Conservation (phyloP, 2,113 vertebrate species). For the Pelvicachromis taeniatus region DNA sequence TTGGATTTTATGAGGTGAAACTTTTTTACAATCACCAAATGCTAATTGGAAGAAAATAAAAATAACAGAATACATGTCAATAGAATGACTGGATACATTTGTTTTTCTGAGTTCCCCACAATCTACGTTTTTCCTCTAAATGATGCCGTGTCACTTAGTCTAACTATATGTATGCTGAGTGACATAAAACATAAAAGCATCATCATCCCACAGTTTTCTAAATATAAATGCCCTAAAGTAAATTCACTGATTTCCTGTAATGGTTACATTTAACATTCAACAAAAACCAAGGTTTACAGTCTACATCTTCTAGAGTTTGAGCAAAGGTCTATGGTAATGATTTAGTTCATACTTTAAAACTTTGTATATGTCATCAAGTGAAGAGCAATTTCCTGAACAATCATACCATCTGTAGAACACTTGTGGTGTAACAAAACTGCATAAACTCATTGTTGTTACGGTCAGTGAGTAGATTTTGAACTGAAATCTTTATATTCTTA, state of each 20-base stretch:
- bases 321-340: not conserved
- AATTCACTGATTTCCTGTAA: not conserved
- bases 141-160: not conserved
- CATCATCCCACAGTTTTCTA: not conserved
- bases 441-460: not conserved
- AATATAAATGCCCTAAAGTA: not conserved
- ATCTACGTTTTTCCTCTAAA: not conserved
- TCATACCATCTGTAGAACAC: not conserved
- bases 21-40: not conserved
- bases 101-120: not conserved
- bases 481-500: not conserved
- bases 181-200: not conserved
- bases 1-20: not conserved
- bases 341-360: not conserved
- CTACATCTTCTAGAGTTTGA: not conserved
- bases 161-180: not conserved
- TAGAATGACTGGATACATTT: not conserved
- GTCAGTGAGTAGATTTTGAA: not conserved
- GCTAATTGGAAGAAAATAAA: not conserved
- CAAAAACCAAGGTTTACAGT: not conserved
- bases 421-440: not conserved
- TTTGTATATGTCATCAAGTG: not conserved
- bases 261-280: not conserved
- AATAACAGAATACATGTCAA: not conserved
- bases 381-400: not conserved